These are phyloP conservation scores for Stigmatopora nigra DNA, from an alignment of 2,113 vertebrate species.

Conservation along the genomic window DNA sequence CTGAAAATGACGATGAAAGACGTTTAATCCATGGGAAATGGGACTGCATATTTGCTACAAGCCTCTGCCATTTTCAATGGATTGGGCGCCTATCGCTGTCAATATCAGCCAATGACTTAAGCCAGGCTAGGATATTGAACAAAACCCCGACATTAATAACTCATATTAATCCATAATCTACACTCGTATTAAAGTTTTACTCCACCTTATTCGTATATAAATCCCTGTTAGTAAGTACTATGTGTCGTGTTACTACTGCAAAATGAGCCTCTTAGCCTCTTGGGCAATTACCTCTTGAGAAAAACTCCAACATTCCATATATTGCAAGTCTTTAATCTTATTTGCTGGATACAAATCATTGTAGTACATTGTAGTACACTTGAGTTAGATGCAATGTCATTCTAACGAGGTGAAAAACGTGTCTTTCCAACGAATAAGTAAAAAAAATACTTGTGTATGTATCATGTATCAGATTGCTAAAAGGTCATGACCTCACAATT, in stretches of 20 bases:
- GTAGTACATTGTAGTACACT: conserved; percentile 2
- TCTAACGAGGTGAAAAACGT: background rate
- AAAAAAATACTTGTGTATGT: background rate
- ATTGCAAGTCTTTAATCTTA: conserved; percentile 31
- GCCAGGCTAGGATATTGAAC: background rate
- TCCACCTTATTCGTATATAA: background rate
- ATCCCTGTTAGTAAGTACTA: background rate
- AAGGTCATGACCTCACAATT: too few relatives aligned
- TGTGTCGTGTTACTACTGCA: conserved; percentile 7
- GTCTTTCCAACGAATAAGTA: background rate
- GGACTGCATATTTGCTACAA: too few relatives aligned
- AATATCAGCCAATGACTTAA: background rate
- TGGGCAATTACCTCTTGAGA: conserved; percentile 21
- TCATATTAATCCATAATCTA: conserved; percentile 4
- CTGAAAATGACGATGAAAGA: too few relatives aligned
- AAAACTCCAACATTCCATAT: conserved; percentile 46
- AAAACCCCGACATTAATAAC: background rate
- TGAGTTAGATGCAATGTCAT: conserved; percentile 22
- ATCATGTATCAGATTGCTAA: too few relatives aligned
- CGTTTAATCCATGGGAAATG: too few relatives aligned
- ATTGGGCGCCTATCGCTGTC: too few relatives aligned
- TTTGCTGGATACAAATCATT: conserved; percentile 27
- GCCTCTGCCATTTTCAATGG: too few relatives aligned
- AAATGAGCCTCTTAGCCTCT: conserved; percentile 20
- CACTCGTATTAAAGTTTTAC: background rate